Base-by-base conservation (phyloP, 2,888 invertebrate species). In the Drosophila suboccidentalis region DNA sequence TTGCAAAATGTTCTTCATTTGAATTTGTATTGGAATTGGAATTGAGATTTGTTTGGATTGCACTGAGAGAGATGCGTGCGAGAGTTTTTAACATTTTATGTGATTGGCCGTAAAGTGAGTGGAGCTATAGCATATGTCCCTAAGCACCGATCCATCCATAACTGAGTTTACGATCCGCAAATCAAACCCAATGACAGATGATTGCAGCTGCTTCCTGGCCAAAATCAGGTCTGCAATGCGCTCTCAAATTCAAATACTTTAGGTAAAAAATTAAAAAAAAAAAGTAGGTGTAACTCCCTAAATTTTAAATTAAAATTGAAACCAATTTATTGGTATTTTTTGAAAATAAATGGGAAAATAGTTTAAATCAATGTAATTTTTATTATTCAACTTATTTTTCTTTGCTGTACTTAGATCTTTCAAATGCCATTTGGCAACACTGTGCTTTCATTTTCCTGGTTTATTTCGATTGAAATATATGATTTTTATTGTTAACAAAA, bases 51-150 rank as follows among this genome's bases (percentile, higher is more conserved):
- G 74, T 75, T 75, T 67, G 58, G 39, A 60, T 70, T 70, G 36
- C 29, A 17, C 22, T 17, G 17, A 19, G 13, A 19, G 10, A 29
- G 51, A 44, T 61, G 53, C 60, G 55, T 62, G 32, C 43, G 50
- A 73, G 67, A 50, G 53, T 22, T 26, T 59, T 63, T 29, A 50
- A 44, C 60, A 64, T 58, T 75, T 75, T 61, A 71, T 66, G 77
- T 51, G 58, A 19, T n/a, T 44, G 63, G 68, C 61, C 68, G 51
- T 76, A 74, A 76, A 76, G 65, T 78, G 22, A 22, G 13, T 34
- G 53, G 78, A 76, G 78, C 74, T 69, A 53, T 74, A 22, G 76
- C 76, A 73, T 62, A 59, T 74, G 76, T 38, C 22, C 26, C 58
- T 47, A 38, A 47, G 26, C 53, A 38, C 11, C 15, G 15, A 58